Evolutionary conservation across 2,888 invertebrate species (phyloP).

Genomic region (Margaritifera margaritifera): DNA sequence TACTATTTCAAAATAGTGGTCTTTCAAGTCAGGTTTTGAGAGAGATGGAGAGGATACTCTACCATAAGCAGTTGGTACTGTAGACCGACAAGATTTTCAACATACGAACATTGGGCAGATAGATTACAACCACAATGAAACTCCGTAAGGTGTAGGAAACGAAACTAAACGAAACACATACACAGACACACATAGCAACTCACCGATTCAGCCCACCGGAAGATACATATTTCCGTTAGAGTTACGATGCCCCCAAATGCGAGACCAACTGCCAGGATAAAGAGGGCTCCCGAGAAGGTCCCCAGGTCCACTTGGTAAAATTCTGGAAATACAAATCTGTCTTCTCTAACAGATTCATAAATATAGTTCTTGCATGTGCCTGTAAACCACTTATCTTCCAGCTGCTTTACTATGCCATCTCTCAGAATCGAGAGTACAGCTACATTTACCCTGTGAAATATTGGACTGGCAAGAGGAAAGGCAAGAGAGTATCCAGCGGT

Average conservation of each 20-base stretch:
- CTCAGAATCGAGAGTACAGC: conserved; percentile 45
- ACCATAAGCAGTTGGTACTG: too few species aligned
- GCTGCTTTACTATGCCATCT: conserved; percentile 34
- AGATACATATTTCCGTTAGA: conserved; percentile 47
- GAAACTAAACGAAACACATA: too few species aligned
- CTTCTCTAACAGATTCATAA: conserved; percentile 28
- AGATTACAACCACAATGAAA: too few species aligned
- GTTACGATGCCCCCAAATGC: conserved; percentile 52
- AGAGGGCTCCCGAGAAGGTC: conserved; percentile 57
- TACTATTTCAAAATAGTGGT: too few species aligned
- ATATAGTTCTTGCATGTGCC: conserved; percentile 40
- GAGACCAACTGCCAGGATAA: conserved; percentile 52
- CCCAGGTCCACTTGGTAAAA: conserved; percentile 49
- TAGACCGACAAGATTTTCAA: too few species aligned
- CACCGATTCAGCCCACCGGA: conserved; percentile 57
- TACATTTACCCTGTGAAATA: conserved; percentile 27
- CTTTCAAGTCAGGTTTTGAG: too few species aligned
- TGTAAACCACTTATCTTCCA: conserved; percentile 57
- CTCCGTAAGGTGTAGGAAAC: too few species aligned
- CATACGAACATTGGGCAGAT: too few species aligned
- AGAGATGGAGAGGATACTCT: too few species aligned
- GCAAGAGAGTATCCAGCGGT: conserved; percentile 47
- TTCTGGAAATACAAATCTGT: conserved; percentile 22
- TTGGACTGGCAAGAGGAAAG: conserved; percentile 26
- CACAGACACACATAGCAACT: conserved; percentile 5